These are phyloP conservation scores for Tortrix viridana DNA, from an alignment of 2,888 invertebrate species.

Conservation along the genomic window DNA sequence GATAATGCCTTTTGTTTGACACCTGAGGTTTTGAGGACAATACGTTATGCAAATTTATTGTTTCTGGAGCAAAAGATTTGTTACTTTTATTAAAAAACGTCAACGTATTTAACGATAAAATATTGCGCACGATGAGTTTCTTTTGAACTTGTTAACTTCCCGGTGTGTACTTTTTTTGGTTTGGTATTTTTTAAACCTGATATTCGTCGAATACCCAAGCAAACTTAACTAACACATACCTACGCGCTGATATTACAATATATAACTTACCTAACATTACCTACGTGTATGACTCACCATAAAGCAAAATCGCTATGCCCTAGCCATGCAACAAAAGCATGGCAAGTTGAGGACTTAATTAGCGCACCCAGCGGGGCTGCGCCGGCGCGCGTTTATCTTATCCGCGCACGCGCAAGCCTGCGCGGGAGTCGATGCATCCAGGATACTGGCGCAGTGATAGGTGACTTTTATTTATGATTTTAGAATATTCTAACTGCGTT, in stretches of 20 bases:
- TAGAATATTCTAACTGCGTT: too few species aligned
- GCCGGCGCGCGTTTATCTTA: slow-evolving; percentile 75
- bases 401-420: slow-evolving; percentile 58
- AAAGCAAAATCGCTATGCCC: slow-evolving; percentile 32
- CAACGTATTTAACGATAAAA: too few species aligned
- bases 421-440: slow-evolving; percentile 43
- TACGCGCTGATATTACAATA: too few species aligned
- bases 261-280: slow-evolving; percentile 43
- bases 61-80: slow-evolving; percentile 3
- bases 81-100: background rate
- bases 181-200: too few species aligned
- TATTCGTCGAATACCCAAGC: too few species aligned
- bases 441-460: too few species aligned
- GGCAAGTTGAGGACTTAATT: slow-evolving; percentile 80
- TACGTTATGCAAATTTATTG: slow-evolving; percentile 22
- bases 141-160: too few species aligned
- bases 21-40: slow-evolving; percentile 41
- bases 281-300: slow-evolving; percentile 37
- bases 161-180: too few species aligned
- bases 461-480: too few species aligned
- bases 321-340: slow-evolving; percentile 34
- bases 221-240: too few species aligned
- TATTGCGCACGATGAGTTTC: too few species aligned
- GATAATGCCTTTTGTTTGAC: slow-evolving; percentile 43
- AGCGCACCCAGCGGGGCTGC: slow-evolving; percentile 74